Conservation (phyloP, 2,797 vertebrate genomes). For the Diglossa cyanea region DNA sequence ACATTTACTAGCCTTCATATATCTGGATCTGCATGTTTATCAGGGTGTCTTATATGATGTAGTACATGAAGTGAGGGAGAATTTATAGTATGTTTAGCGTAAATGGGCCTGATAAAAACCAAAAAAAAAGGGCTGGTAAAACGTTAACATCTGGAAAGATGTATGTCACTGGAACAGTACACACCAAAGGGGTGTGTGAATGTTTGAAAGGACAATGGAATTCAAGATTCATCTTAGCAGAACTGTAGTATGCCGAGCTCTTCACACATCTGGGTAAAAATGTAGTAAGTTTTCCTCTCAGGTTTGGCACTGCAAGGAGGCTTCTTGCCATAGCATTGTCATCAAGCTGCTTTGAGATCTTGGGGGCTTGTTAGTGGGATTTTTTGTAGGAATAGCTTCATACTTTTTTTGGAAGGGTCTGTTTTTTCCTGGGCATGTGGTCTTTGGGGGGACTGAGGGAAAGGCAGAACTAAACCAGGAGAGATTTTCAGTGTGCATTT, state of each 20-base stretch:
- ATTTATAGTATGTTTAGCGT: conserved; percentile 68
- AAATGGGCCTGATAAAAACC: conserved; percentile 67
- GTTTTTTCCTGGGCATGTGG: rapidly evolving
- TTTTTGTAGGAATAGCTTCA: not conserved
- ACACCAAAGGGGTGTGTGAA: not conserved
- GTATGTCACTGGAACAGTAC: conserved; percentile 61
- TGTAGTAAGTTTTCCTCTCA: not conserved
- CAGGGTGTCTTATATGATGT: conserved; percentile 45
- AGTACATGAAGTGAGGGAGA: conserved; percentile 50
- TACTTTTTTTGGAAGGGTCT: not conserved
- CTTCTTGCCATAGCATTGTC: not conserved
- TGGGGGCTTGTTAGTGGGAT: not conserved
- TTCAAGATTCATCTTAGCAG: not conserved
- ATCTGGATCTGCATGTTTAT: conserved; percentile 56
- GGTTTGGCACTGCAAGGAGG: not conserved
- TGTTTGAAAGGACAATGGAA: not conserved
- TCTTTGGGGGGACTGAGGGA: not conserved
- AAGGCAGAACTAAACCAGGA: not conserved
- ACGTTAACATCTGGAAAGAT: conserved; percentile 76
- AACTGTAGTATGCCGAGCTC: not conserved
- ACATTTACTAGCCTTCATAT: conserved; percentile 62
- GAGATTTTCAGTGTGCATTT: rapidly evolving
- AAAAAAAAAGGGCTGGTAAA: conserved; percentile 46
- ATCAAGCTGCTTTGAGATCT: not conserved
- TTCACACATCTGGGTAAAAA: not conserved